These are phyloP conservation scores for Luehdorfia chinensis DNA, from an alignment of 1,140 invertebrate genomes.

Conservation along the genomic window DNA sequence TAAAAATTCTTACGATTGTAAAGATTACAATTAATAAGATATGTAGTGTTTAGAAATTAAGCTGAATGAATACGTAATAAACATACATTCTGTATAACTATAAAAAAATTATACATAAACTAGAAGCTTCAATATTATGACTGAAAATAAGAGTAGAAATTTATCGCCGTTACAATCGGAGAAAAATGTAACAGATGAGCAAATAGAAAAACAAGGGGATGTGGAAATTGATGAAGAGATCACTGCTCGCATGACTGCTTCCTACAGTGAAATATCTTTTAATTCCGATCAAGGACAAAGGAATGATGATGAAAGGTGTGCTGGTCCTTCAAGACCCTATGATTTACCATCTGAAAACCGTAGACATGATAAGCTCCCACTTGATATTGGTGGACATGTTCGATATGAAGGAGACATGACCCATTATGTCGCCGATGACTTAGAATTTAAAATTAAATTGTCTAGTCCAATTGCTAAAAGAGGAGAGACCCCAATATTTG, in stretches of 20 bases:
- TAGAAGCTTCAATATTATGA: too few species aligned
- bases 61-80: too few species aligned
- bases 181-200: conserved; percentile 32
- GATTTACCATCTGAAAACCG: conserved; percentile 63
- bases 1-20: too few species aligned
- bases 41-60: too few species aligned
- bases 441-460: conserved; percentile 88
- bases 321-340: conserved; percentile 62
- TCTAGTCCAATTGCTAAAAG: conserved; percentile 85
- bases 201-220: conserved; percentile 39
- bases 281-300: conserved; percentile 79
- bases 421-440: conserved; percentile 94
- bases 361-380: conserved; percentile 73
- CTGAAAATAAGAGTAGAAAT: conserved; percentile 21
- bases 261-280: conserved; percentile 90
- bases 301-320: conserved; percentile 51
- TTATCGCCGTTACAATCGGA: conserved; percentile 33
- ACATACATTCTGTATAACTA: too few species aligned
- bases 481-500: conserved; percentile 78
- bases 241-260: conserved; percentile 86
- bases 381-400: conserved; percentile 88
- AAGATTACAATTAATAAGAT: too few species aligned
- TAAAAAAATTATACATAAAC: too few species aligned
- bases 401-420: conserved; percentile 93
- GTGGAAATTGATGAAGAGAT: conserved; percentile 60